Evolutionary conservation across 1,140 invertebrate genomes (phyloP), one percentile per base, ranked within the genome.

Genomic region (Spodoptera frugiperda): DNA sequence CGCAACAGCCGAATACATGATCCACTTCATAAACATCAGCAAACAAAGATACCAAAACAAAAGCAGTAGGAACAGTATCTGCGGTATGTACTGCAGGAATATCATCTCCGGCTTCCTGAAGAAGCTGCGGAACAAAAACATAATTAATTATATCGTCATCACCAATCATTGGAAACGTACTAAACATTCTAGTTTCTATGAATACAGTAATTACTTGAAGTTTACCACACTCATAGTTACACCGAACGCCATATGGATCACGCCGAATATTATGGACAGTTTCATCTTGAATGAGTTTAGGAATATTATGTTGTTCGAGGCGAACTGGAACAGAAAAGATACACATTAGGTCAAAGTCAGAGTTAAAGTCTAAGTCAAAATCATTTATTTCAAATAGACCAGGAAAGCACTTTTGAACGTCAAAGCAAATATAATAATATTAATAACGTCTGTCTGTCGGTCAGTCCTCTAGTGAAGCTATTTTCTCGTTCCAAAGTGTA

Each of bases 271-370:
- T 78, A 99, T 97, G 0, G 98, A 99, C 39, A 98, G 93, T 91
- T 99, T 99, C 98, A 99, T 99, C 94, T 99, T 99, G 93, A 97
- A 98, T 0, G 98, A 98, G 92, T 99, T 99, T 6, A 98, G 94
- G 90, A 98, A 99, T 73, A 97, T 96, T 82, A 99, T 98, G 94
- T 98, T 99, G 94, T 99, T 99, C 65, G 95, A 91, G 1, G 98
- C 95, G 48, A 98, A 87, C 95, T 96, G 95, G 90, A 97, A 97
- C 21, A 95, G 95, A 77, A 85, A 81, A 77, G 33, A 73, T 59
- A 2, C 33, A 14, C 9, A 30, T 46, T 57, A 55, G 25, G 2
- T 25, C n/a, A n/a, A n/a, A n/a, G n/a, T n/a, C n/a, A n/a, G n/a
- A n/a, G n/a, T n/a, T n/a, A n/a, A n/a, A n/a, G n/a, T n/a, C n/a